A percentile compares a stretch with the other conserved stretches of the same genome.
These are phyloP conservation scores for Strigamia crassipes DNA, from an alignment of 2,888 invertebrate genomes.

Conservation along the genomic window DNA sequence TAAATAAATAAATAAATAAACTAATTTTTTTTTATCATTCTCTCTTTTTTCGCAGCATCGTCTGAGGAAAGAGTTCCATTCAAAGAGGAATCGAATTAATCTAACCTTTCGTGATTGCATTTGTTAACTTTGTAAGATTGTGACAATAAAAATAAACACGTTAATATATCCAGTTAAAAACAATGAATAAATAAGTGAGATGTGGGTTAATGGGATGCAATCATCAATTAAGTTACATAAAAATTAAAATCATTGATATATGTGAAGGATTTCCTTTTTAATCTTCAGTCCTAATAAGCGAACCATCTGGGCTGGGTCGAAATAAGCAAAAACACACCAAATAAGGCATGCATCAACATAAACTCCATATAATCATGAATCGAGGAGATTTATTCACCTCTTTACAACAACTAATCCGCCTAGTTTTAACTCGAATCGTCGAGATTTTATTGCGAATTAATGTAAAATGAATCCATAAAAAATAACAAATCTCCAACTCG, in stretches of 20 bases:
- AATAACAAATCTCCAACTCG: not conserved
- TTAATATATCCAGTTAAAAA: not conserved
- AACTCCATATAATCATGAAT: slow-evolving; percentile 20
- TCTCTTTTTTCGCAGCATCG: not conserved
- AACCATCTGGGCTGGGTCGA: slow-evolving; percentile 14
- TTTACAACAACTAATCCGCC: not conserved
- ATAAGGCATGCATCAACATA: slow-evolving; percentile 3
- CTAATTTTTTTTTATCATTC: not conserved
- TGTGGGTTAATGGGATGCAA: slow-evolving; percentile 12
- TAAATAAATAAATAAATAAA: not conserved
- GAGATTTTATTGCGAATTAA: not conserved
- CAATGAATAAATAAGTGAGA: not conserved
- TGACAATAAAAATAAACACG: not conserved
- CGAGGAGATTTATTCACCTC: not conserved
- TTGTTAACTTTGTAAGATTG: not conserved
- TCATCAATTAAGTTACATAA: slow-evolving; percentile 27
- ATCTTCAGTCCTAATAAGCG: slow-evolving; percentile 21
- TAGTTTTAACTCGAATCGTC: not conserved
- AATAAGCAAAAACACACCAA: slow-evolving; percentile 24
- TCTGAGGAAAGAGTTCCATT: slow-evolving; percentile 19
- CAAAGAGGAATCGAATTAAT: not conserved
- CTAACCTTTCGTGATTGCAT: slow-evolving; percentile 27
- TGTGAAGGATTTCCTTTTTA: slow-evolving; percentile 34
- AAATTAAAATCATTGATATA: not conserved
- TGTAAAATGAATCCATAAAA: not conserved